phyloP scores from a whole-genome alignment of 1,140 invertebrate species.

The Trichonephila inaurata region DNA sequence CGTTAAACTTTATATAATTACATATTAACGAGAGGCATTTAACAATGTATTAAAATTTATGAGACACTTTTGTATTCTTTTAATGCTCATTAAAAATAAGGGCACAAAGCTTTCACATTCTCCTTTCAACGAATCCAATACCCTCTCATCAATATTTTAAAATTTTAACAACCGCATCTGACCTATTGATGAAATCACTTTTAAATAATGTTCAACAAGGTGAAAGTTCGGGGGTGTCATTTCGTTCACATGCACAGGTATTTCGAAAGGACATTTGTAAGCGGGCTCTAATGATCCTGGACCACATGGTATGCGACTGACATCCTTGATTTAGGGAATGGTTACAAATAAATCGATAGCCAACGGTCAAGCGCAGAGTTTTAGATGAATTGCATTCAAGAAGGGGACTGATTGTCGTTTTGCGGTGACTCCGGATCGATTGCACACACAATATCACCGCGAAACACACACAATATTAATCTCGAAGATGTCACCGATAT shows the following conservation, averaged over 20 bases:
- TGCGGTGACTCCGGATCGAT: slow-evolving; percentile 55
- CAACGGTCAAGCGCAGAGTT: slow-evolving; percentile 67
- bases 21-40: too few relatives aligned
- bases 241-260: slow-evolving; percentile 1
- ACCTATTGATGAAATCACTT: background rate
- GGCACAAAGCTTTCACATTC: too few relatives aligned
- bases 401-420: slow-evolving; percentile 68
- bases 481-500: slow-evolving; percentile 73
- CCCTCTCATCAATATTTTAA: background rate
- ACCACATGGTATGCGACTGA: slow-evolving; percentile 50
- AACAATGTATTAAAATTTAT: too few relatives aligned
- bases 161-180: background rate
- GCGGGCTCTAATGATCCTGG: slow-evolving; percentile 48
- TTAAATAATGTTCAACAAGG: background rate
- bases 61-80: too few relatives aligned
- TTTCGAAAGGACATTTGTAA: slow-evolving; percentile 7
- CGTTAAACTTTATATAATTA: too few relatives aligned
- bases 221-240: slow-evolving; percentile 33
- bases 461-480: slow-evolving; percentile 73
- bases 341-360: slow-evolving; percentile 71
- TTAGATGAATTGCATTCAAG: slow-evolving; percentile 73
- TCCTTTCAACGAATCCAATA: background rate
- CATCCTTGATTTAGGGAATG: slow-evolving; percentile 71
- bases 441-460: slow-evolving; percentile 52
- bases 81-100: too few relatives aligned